phyloP scores from a whole-genome alignment of 2,113 vertebrate genomes.

The Oryzias woworae region DNA sequence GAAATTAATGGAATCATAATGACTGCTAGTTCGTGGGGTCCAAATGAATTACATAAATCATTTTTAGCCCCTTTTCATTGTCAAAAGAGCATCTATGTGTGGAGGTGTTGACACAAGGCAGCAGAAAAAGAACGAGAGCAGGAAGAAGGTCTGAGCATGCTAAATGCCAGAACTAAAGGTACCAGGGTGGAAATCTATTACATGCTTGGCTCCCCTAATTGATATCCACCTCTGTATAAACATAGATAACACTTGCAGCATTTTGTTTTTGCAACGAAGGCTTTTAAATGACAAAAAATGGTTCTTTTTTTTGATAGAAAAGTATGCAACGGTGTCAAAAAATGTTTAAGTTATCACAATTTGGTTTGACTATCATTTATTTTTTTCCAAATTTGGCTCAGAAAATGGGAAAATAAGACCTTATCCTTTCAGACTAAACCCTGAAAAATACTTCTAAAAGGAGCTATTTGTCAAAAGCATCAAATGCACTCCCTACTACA shows the following conservation, averaged over 20 bases:
- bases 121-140: conserved; percentile 37
- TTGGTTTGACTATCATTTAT: too few relatives aligned
- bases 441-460: not conserved
- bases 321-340: not conserved
- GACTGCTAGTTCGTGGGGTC: conserved; percentile 20
- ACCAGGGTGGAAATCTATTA: conserved; percentile 80
- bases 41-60: conserved; percentile 49
- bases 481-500: not conserved
- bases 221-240: conserved; percentile 76
- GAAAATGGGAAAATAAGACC: too few relatives aligned
- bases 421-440: too few relatives aligned
- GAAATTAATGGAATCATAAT: conserved; percentile 50
- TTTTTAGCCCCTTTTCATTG: conserved; percentile 38
- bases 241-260: conserved; percentile 61
- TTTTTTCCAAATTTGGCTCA: too few relatives aligned
- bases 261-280: conserved; percentile 48
- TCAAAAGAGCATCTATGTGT: conserved; percentile 45
- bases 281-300: conserved; percentile 21
- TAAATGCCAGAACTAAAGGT: conserved; percentile 66
- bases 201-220: conserved; percentile 79
- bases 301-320: not conserved
- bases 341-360: too few relatives aligned
- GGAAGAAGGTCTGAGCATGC: conserved; percentile 42
- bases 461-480: not conserved
- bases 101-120: conserved; percentile 53